A percentile compares a stretch with the other conserved stretches of the same genome.
Conservation (phyloP, 2,888 invertebrate genomes). For the Ischnura elegans region DNA sequence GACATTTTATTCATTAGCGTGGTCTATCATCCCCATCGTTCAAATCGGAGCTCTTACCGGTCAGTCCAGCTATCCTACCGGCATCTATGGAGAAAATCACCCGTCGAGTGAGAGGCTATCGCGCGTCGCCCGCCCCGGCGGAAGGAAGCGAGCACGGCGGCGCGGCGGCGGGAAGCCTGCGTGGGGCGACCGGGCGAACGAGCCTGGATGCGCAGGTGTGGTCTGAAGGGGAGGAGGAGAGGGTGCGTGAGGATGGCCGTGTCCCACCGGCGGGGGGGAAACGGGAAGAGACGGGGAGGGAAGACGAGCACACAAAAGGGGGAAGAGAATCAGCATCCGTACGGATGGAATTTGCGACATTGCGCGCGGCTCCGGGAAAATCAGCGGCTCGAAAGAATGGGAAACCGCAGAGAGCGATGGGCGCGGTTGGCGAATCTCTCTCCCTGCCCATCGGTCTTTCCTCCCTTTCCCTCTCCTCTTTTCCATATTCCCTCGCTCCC, state of each 20-base stretch:
- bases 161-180: background rate
- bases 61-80: no score
- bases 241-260: background rate
- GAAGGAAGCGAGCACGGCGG: background rate
- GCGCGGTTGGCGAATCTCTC: background rate
- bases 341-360: constrained; percentile 27
- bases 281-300: background rate
- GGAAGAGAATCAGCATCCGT: background rate
- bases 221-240: background rate
- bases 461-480: background rate
- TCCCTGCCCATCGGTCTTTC: background rate
- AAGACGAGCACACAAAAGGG: no score
- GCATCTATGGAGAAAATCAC: background rate
- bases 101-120: background rate
- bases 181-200: background rate
- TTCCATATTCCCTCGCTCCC: background rate
- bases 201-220: constrained; percentile 13
- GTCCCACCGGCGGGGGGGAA: background rate
- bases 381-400: background rate
- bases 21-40: no score
- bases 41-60: no score
- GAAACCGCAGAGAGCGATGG: background rate
- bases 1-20: no score
- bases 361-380: background rate
- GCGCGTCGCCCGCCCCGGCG: background rate